Conservation (phyloP, 2,797 vertebrate genomes). For the Syngnathus rostellatus region DNA sequence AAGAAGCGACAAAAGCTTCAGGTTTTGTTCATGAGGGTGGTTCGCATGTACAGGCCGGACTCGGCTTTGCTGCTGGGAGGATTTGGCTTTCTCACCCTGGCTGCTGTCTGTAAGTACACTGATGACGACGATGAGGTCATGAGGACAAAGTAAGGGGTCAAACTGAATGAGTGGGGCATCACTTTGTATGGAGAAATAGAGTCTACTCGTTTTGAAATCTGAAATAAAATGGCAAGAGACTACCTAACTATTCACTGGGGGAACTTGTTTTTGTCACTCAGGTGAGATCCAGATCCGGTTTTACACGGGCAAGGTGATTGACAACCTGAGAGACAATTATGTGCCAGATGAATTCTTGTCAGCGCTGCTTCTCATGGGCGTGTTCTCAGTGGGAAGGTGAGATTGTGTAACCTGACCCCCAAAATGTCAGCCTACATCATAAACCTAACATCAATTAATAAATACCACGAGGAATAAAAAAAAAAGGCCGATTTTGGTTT, state of each 20-base stretch:
- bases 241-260: background rate
- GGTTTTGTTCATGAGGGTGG: constrained; percentile 59
- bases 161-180: background rate
- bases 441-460: too few relatives aligned
- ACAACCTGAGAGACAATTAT: constrained; percentile 65
- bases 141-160: background rate
- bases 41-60: constrained; percentile 58
- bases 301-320: constrained; percentile 78
- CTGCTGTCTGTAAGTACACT: constrained; percentile 70
- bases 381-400: constrained; percentile 71
- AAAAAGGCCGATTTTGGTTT: too few relatives aligned
- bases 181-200: background rate
- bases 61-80: constrained; percentile 41
- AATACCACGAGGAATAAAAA: too few relatives aligned
- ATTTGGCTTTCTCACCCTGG: constrained; percentile 63
- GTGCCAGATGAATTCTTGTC: constrained; percentile 51
- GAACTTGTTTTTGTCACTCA: constrained; percentile 35
- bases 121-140: background rate
- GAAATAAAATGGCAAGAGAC: too few relatives aligned
- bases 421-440: background rate
- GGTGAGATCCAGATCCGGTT: constrained; percentile 75
- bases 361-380: constrained; percentile 66
- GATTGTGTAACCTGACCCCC: rapidly evolving
- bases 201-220: too few relatives aligned
- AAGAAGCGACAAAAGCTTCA: constrained; percentile 43